These are phyloP conservation scores for Leptinotarsa defecta DNA, from an alignment of 1,140 invertebrate genomes.

Conservation along the genomic window DNA sequence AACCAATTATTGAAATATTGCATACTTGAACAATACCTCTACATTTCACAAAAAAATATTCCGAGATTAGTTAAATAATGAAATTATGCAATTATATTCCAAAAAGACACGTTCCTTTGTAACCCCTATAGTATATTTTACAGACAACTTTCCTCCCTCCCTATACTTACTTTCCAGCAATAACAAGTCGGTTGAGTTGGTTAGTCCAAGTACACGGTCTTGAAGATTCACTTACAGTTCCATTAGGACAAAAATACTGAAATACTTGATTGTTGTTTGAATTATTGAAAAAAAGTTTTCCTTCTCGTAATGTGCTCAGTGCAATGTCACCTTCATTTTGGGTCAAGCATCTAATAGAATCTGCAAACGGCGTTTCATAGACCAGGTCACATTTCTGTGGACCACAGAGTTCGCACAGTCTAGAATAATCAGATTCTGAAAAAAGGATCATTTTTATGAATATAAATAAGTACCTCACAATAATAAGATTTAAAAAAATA, in stretches of 20 bases:
- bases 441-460: not conserved
- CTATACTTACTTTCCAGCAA: constrained; percentile 60
- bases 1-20: too few species aligned
- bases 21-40: too few species aligned
- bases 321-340: constrained; percentile 61
- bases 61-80: too few species aligned
- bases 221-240: constrained; percentile 51
- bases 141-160: too few species aligned
- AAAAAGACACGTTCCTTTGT: too few species aligned
- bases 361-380: constrained; percentile 38
- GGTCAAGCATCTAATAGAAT: constrained; percentile 61
- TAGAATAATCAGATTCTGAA: constrained; percentile 59
- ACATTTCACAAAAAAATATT: too few species aligned
- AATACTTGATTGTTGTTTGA: constrained; percentile 34
- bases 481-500: too few species aligned
- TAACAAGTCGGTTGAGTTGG: constrained; percentile 63
- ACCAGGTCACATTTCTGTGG: constrained; percentile 32
- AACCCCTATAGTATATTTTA: too few species aligned
- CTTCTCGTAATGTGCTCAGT: constrained; percentile 57
- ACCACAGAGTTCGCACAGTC: constrained; percentile 60
- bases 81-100: too few species aligned
- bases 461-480: too few species aligned
- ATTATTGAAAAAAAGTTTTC: constrained; percentile 46
- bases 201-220: constrained; percentile 64
- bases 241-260: constrained; percentile 69